Conservation (phyloP, 2,888 invertebrate species). For the Eugnorisma glareosa region DNA sequence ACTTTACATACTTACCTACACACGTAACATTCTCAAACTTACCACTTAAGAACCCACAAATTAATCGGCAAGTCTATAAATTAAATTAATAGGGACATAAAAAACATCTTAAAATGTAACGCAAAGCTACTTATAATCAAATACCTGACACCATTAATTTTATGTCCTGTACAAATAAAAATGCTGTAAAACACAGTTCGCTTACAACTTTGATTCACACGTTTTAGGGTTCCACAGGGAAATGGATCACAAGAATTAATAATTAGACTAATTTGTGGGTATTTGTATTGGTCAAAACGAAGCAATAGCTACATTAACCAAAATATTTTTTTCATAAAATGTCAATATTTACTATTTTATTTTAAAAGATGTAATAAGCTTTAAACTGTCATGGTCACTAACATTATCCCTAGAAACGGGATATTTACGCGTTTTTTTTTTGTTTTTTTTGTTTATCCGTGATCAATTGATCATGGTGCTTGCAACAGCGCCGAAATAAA, state of each 20-base stretch:
- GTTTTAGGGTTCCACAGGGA: constrained; percentile 34
- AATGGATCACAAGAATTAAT: not conserved
- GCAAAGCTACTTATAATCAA: constrained; percentile 48
- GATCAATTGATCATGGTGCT: no score
- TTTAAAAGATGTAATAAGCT: no score
- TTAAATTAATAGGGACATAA: constrained; percentile 56
- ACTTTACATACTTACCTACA: no score
- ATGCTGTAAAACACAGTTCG: constrained; percentile 44
- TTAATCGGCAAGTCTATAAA: constrained; percentile 60
- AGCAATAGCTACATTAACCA: not conserved
- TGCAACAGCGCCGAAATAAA: no score
- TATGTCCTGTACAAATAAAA: constrained; percentile 59
- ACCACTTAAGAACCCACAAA: constrained; percentile 49
- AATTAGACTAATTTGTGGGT: not conserved
- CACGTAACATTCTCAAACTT: no score
- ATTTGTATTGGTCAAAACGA: not conserved
- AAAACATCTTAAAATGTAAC: constrained; percentile 50
- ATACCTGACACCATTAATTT: constrained; percentile 62
- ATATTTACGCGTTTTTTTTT: no score
- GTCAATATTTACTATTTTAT: not conserved
- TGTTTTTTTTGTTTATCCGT: no score
- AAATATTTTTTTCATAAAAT: not conserved
- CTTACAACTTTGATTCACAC: constrained; percentile 33
- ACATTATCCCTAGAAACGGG: no score
- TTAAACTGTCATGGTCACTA: no score